These are phyloP conservation scores for Gavia stellata DNA, from an alignment of 2,113 vertebrate genomes.

Conservation along the genomic window DNA sequence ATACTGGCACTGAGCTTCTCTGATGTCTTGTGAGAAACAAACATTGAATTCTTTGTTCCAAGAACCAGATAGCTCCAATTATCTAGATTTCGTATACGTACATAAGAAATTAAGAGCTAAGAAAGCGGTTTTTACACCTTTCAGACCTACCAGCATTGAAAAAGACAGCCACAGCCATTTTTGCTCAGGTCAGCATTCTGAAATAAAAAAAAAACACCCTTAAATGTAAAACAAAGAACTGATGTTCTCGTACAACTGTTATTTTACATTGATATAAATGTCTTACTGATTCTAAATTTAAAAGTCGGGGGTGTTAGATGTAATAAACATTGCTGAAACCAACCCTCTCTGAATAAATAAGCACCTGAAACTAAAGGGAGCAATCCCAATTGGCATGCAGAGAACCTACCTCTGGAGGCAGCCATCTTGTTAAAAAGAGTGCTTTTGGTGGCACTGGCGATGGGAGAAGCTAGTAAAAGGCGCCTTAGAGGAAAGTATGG, in stretches of 20 bases:
- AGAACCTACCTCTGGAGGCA: neutral
- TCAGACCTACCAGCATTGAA: neutral
- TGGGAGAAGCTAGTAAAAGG: neutral
- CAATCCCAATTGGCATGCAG: neutral
- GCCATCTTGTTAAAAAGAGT: slow-evolving; percentile 1
- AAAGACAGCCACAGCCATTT: neutral
- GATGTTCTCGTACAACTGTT: neutral
- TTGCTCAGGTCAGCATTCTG: neutral
- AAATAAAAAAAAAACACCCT: neutral
- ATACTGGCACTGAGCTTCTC: neutral
- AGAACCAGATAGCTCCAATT: neutral
- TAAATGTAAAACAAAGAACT: neutral
- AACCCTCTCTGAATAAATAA: neutral
- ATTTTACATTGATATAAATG: neutral
- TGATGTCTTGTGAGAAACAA: neutral
- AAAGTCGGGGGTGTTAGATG: neutral
- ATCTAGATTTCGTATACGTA: neutral
- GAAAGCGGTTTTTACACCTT: neutral
- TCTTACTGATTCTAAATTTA: neutral
- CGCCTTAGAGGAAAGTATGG: neutral
- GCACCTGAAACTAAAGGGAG: neutral
- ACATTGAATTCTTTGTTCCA: neutral
- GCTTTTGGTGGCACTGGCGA: neutral
- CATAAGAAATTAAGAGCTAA: neutral
- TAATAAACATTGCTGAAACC: neutral